Conservation (phyloP, 2,888 invertebrate genomes). For the Mantis religiosa region DNA sequence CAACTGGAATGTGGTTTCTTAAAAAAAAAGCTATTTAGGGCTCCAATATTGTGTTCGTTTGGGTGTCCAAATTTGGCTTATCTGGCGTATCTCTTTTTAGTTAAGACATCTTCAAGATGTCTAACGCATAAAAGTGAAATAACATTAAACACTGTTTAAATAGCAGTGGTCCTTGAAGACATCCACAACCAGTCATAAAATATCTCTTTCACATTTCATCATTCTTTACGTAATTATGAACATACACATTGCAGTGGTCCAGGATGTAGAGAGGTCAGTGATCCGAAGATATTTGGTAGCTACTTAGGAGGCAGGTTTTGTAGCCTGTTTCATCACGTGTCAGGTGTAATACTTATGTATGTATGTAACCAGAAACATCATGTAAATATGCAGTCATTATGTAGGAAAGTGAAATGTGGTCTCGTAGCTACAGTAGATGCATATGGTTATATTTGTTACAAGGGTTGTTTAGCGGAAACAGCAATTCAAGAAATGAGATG, state of each 20-base stretch:
- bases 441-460: too few relatives aligned
- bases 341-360: background rate
- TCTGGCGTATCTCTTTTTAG: too few relatives aligned
- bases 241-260: background rate
- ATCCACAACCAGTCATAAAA: background rate
- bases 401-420: too few relatives aligned
- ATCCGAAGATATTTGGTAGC: background rate
- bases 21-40: background rate
- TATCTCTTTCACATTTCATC: background rate
- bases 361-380: background rate
- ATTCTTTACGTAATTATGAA: background rate
- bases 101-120: too few relatives aligned
- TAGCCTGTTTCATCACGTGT: background rate
- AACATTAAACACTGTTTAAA: background rate
- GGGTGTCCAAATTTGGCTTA: background rate
- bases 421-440: too few relatives aligned
- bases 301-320: too few relatives aligned
- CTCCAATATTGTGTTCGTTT: background rate
- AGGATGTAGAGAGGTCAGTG: background rate
- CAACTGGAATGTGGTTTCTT: background rate
- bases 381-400: too few relatives aligned
- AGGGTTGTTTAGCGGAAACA: too few relatives aligned
- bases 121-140: too few relatives aligned
- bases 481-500: too few relatives aligned
- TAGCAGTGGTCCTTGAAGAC: background rate